Evolutionary conservation across 2,113 vertebrate genomes (phyloP), one percentile per base, ranked within the genome.

Genomic region (Periophthalmus modestus): DNA sequence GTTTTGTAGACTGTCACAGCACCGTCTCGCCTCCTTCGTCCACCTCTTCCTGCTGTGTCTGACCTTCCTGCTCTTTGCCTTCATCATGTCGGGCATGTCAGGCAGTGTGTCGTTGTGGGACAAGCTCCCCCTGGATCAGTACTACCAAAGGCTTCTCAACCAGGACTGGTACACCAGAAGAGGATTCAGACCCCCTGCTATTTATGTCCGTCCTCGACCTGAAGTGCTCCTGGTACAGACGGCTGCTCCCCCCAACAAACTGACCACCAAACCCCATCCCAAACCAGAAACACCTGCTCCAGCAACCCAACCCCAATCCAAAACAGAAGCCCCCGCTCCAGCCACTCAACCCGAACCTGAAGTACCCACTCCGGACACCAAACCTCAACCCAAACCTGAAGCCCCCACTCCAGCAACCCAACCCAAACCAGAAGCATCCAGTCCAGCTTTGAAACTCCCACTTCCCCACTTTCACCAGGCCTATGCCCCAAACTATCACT

Each of bases 401-500:
- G 19, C 7, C 4, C 16, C 52, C 13, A 5, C 18, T 10, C 7
- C 28, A 28, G 28, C 28, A 28, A 28, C 28, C 28, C 28, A 28
- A 28, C 28, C 55, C 55, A 12, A 7, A 12, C 6, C n/a, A 12
- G 55, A n/a, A n/a, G n/a, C 5, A n/a, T 6, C 55, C n/a, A 4
- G 7, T 12, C 15, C 21, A 21, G 4, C 2, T 0, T 19, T 69
- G 28, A 34, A 39, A 39, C 36, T 78, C 7, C 5, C 9, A 28
- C 66, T 47, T 5, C 14, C 13, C 15, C 55, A 21, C 57, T 82
- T 87, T 75, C 89, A 86, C 1, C 46, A 72, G 0, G 88, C 88
- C 0, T 87, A 94, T 69, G 85, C 92, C 0, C 1, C 71, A 19
- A 90, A 91, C 0, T 94, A 95, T 78, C 88, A 77, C 0, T 96